Conservation (phyloP, 2,797 vertebrate genomes). For the Siniperca obscura region DNA sequence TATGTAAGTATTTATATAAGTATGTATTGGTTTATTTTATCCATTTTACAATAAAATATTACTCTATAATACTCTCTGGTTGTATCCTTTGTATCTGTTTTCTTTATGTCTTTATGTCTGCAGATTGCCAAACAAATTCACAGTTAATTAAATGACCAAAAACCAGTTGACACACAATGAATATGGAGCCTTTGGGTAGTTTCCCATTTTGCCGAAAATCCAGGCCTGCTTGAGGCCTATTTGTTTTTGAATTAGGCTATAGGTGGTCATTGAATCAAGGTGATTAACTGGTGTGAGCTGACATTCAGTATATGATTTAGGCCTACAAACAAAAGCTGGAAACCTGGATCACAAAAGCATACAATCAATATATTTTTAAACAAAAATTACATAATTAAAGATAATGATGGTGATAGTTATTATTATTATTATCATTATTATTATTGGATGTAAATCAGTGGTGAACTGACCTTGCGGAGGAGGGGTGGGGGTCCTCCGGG, state of each 20-base stretch:
- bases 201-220: not conserved
- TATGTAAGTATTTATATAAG: not conserved
- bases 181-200: not conserved
- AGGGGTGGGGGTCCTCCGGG: conserved; percentile 60
- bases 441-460: conserved; percentile 5
- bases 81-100: not conserved
- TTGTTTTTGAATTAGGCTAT: not conserved
- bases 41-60: not conserved
- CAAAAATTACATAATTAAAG: not conserved
- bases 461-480: conserved; percentile 71
- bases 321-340: not conserved
- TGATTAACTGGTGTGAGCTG: not conserved
- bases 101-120: not conserved
- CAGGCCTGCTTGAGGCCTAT: not conserved
- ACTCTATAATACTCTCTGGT: not conserved
- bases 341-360: not conserved
- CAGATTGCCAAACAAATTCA: not conserved
- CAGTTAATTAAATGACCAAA: not conserved
- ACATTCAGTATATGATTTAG: not conserved
- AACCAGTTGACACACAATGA: not conserved
- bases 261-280: not conserved
- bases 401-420: too few relatives aligned
- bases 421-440: not conserved
- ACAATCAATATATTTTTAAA: not conserved
- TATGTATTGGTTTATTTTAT: not conserved